Percentiles rank a stretch among this genome's conserved stretches.
These are phyloP conservation scores for Metellina segmentata DNA, from an alignment of 2,888 invertebrate genomes.

Conservation along the genomic window DNA sequence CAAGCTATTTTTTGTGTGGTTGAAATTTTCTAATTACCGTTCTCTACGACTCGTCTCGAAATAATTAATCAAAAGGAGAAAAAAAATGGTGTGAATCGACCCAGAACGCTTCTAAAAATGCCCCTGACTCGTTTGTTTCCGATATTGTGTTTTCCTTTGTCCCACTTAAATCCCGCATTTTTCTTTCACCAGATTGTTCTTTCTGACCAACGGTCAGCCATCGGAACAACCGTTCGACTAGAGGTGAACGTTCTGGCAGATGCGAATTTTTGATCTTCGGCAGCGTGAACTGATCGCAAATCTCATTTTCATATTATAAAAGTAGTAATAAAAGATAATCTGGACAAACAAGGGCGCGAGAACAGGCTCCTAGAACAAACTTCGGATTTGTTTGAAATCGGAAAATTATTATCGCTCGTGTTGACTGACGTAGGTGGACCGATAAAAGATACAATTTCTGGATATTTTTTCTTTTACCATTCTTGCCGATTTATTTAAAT, in stretches of 20 bases:
- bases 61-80: not conserved
- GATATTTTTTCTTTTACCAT: no score
- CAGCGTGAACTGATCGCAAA: not conserved
- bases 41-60: conserved; percentile 15
- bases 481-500: no score
- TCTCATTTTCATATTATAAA: not conserved
- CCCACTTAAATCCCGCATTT: conserved; percentile 17
- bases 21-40: conserved; percentile 9
- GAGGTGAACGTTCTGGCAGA: conserved; percentile 31
- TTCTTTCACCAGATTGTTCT: not conserved
- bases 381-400: not conserved
- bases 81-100: conserved; percentile 23
- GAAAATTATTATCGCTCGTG: not conserved
- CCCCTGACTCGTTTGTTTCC: not conserved
- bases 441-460: not conserved
- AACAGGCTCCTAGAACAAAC: not conserved
- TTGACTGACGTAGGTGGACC: not conserved
- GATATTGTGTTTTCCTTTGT: conserved; percentile 8
- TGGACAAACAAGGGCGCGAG: not conserved
- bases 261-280: no score
- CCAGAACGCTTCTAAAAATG: conserved; percentile 43
- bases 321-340: not conserved
- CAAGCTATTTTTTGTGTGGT: not conserved
- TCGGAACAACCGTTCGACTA: not conserved
- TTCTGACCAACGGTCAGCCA: conserved; percentile 29